Percentiles rank a stretch among this genome's conserved stretches.
phyloP scores from a whole-genome alignment of 2,113 vertebrate species.

The Bostrychus sinensis region DNA sequence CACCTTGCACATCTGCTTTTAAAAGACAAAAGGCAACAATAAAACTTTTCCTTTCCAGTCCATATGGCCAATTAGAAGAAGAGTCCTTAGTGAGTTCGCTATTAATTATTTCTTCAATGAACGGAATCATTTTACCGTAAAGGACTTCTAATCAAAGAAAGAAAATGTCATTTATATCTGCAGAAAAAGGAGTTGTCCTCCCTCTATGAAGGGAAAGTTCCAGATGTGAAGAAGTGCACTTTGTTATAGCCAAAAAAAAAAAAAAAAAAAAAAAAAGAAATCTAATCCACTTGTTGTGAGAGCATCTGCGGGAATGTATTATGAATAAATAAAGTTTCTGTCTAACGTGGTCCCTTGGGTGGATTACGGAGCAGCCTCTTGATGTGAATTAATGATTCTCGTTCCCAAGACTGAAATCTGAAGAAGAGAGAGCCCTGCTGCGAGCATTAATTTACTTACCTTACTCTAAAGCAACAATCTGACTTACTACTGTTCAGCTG shows the following conservation, averaged over 20 bases:
- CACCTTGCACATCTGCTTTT: constrained; percentile 75
- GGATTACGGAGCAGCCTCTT: constrained; percentile 59
- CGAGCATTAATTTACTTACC: constrained; percentile 54
- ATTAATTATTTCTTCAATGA: constrained; percentile 74
- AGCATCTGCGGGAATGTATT: constrained; percentile 47
- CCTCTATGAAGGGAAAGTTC: constrained; percentile 29
- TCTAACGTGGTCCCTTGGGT: constrained; percentile 58
- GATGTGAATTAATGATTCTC: constrained; percentile 68
- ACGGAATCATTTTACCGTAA: constrained; percentile 74
- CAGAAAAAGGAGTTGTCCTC: constrained; percentile 27
- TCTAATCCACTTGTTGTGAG: constrained; percentile 46
- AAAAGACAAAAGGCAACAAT: constrained; percentile 74
- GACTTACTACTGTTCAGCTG: constrained; percentile 28
- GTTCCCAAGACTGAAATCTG: constrained; percentile 58
- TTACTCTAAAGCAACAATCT: constrained; percentile 43
- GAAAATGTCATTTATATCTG: constrained; percentile 40
- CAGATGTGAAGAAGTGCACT: constrained; percentile 48
- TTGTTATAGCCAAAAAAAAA: constrained; percentile 39
- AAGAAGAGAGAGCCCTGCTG: constrained; percentile 55
- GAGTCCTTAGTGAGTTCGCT: constrained; percentile 74
- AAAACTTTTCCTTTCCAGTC: constrained; percentile 73
- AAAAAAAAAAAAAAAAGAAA: constrained; percentile 2
- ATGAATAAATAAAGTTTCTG: constrained; percentile 61
- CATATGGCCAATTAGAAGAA: constrained; percentile 81
- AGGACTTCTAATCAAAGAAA: constrained; percentile 66